phyloP scores from a whole-genome alignment of 1,140 invertebrate genomes.

The Drosophila pachea region DNA sequence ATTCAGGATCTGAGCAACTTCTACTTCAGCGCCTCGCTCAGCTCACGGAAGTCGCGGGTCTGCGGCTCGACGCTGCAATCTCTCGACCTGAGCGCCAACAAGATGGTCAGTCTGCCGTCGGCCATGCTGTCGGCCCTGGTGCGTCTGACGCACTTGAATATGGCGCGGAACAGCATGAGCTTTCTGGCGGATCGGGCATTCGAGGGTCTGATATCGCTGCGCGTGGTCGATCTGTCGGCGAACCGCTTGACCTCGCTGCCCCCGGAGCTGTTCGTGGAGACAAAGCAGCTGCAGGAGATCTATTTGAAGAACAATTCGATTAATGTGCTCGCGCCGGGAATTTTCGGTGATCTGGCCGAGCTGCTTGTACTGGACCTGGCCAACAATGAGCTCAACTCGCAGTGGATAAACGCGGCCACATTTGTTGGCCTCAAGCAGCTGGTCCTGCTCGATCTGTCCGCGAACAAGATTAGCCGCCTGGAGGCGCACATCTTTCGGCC shows the following conservation, averaged over 20 bases:
- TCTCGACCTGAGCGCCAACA: conserved; percentile 90
- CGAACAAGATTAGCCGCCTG: conserved; percentile 88
- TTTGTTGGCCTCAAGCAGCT: conserved; percentile 90
- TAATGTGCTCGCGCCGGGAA: conserved; percentile 89
- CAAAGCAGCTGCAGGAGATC: conserved; percentile 89
- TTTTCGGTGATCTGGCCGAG: conserved; percentile 90
- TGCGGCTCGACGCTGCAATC: conserved; percentile 86
- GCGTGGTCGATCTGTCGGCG: conserved; percentile 88
- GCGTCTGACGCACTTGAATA: conserved; percentile 83
- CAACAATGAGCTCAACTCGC: conserved; percentile 90
- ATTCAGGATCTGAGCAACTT: conserved; percentile 88
- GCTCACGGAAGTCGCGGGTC: conserved; percentile 81
- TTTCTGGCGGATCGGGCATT: conserved; percentile 90
- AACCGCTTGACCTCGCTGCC: conserved; percentile 90
- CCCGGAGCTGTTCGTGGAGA: conserved; percentile 89
- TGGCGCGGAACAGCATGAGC: conserved; percentile 85
- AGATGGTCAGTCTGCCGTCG: conserved; percentile 87
- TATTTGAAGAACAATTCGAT: conserved; percentile 92
- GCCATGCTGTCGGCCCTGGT: conserved; percentile 86
- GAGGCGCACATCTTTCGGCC: conserved; percentile 89
- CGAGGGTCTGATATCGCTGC: conserved; percentile 87
- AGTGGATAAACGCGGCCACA: conserved; percentile 92
- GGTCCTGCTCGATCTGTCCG: conserved; percentile 89
- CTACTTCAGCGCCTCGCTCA: conserved; percentile 84
- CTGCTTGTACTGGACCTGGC: conserved; percentile 90